These are phyloP conservation scores for Parazoanthus darwini DNA, from an alignment of 92 coral and sea anemone species.

Conservation along the genomic window DNA sequence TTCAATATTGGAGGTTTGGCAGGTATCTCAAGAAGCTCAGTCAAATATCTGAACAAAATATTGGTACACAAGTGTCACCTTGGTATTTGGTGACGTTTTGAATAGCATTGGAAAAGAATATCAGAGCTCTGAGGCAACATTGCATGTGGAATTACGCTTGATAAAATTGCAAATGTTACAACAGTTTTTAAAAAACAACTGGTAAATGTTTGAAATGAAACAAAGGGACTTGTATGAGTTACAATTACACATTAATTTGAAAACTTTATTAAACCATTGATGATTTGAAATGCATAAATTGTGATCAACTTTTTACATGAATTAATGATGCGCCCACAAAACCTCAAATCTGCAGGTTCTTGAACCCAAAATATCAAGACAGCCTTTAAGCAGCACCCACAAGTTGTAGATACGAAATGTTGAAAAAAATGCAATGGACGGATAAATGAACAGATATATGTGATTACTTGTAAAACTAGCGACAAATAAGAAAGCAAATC, in stretches of 20 bases:
- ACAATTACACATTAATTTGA: not conserved
- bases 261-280: constrained; percentile 2
- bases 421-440: not conserved
- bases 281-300: constrained; percentile 9
- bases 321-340: constrained; percentile 7
- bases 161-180: not conserved
- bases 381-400: not conserved
- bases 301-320: not conserved
- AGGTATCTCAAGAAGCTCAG: too few species aligned
- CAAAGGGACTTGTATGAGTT: not conserved
- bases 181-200: not conserved
- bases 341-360: constrained; percentile 12
- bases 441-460: not conserved
- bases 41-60: too few species aligned
- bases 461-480: not conserved
- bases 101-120: too few species aligned
- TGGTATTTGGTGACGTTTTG: too few species aligned
- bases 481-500: not conserved
- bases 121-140: not conserved
- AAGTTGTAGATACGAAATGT: not conserved
- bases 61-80: too few species aligned
- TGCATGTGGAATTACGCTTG: not conserved
- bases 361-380: not conserved
- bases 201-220: not conserved
- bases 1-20: too few species aligned